Evolutionary conservation across 2,113 vertebrate genomes (phyloP).

Genomic region (Mixornis gularis): DNA sequence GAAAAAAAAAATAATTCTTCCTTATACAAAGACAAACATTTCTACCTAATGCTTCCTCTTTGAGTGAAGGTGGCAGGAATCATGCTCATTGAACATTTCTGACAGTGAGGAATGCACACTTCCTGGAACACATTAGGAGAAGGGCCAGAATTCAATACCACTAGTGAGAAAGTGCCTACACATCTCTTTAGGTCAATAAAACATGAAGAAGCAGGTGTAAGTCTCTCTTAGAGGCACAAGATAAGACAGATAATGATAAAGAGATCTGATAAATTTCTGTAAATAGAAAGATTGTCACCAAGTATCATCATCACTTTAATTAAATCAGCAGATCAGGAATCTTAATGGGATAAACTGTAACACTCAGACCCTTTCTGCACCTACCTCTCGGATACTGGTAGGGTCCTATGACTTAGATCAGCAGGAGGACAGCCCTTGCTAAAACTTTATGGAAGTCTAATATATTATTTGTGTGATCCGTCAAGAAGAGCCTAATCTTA

Average conservation of each 20-base stretch:
- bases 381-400: background rate
- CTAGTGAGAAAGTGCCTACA: background rate
- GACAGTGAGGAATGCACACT: background rate
- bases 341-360: background rate
- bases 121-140: constrained; percentile 11
- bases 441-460: background rate
- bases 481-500: background rate
- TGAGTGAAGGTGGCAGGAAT: background rate
- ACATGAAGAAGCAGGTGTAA: background rate
- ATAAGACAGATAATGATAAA: background rate
- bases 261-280: background rate
- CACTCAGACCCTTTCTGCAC: background rate
- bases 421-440: background rate
- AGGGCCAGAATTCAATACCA: background rate
- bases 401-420: background rate
- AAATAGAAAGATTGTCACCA: background rate
- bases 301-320: background rate
- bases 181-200: constrained; percentile 3
- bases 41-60: background rate
- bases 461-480: background rate
- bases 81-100: background rate
- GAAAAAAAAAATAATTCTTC: background rate
- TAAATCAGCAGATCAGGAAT: background rate
- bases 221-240: background rate
- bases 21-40: background rate